phyloP scores from a whole-genome alignment of 2,113 vertebrate species.

The Fregetta grallaria region DNA sequence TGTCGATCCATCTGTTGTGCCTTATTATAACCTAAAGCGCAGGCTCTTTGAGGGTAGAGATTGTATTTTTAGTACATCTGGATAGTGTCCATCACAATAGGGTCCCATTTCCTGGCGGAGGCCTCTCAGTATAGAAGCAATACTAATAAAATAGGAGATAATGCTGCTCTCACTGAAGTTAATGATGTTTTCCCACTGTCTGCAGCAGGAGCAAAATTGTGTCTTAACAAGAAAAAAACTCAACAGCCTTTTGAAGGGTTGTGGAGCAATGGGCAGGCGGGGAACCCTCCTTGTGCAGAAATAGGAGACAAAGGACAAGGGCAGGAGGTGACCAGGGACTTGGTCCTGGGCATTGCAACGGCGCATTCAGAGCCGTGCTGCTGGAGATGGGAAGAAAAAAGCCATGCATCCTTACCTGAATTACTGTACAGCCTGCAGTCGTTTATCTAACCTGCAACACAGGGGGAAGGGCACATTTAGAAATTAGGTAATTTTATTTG shows the following conservation, averaged over 20 bases:
- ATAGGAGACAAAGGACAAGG: accelerated
- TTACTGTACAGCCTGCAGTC: not conserved
- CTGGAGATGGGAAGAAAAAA: no score
- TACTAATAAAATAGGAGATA: not conserved
- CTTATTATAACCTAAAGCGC: not conserved
- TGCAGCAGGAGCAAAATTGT: not conserved
- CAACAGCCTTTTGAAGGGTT: accelerated
- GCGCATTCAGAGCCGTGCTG: accelerated
- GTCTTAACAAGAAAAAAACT: not conserved
- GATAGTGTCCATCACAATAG: not conserved
- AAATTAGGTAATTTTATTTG: accelerated
- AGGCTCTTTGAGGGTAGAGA: not conserved
- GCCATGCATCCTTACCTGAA: slow-evolving; percentile 41
- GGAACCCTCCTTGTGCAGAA: not conserved
- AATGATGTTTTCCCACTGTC: accelerated
- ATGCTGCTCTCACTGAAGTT: not conserved
- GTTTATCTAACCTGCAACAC: slow-evolving; percentile 61
- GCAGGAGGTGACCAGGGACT: not conserved
- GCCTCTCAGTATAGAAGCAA: not conserved
- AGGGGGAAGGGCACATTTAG: not conserved
- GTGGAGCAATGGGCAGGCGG: not conserved
- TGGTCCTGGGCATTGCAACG: accelerated
- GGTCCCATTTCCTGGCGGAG: not conserved
- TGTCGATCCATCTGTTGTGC: not conserved
- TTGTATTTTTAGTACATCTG: not conserved